phyloP scores from a whole-genome alignment of 2,888 invertebrate genomes.

The Lagria hirta region DNA sequence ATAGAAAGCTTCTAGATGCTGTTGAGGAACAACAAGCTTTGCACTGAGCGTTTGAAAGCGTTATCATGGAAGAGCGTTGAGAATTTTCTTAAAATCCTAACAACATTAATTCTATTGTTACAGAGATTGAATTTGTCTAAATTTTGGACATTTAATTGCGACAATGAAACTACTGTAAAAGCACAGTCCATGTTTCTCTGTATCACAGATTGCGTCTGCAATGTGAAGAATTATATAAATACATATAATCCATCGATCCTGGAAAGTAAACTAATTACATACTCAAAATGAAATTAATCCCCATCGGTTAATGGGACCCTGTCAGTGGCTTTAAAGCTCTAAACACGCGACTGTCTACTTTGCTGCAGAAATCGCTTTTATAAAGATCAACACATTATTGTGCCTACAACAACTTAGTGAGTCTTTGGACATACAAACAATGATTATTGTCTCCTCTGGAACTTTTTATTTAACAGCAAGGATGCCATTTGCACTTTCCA shows the following conservation, averaged over 20 bases:
- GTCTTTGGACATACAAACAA: conserved; percentile 19
- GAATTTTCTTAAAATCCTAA: conserved; percentile 17
- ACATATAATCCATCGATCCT: conserved; percentile 12
- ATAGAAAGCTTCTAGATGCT: conserved; percentile 24
- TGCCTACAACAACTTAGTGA: conserved; percentile 22
- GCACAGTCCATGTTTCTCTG: conserved; percentile 56
- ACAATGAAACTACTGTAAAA: conserved; percentile 39
- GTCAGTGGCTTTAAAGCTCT: conserved; percentile 18
- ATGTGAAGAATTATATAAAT: conserved; percentile 38
- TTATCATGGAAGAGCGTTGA: conserved; percentile 25
- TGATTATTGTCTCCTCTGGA: conserved; percentile 40
- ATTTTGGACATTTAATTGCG: conserved; percentile 18
- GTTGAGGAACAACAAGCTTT: conserved; percentile 13
- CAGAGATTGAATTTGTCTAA: conserved; percentile 9
- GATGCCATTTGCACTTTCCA: conserved; percentile 25
- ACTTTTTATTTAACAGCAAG: conserved; percentile 37
- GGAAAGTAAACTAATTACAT: conserved; percentile 15
- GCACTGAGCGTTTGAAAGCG: conserved; percentile 17
- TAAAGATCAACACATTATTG: conserved; percentile 14
- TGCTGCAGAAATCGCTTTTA: conserved; percentile 10
- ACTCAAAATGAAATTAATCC: conserved; percentile 5
- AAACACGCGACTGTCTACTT: conserved; percentile 16
- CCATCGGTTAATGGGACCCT: conserved; percentile 12
- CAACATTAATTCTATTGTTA: conserved; percentile 11
- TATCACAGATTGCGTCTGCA: conserved; percentile 55